phyloP scores from a whole-genome alignment of 2,888 invertebrate species.

The Colostygia pectinataria region DNA sequence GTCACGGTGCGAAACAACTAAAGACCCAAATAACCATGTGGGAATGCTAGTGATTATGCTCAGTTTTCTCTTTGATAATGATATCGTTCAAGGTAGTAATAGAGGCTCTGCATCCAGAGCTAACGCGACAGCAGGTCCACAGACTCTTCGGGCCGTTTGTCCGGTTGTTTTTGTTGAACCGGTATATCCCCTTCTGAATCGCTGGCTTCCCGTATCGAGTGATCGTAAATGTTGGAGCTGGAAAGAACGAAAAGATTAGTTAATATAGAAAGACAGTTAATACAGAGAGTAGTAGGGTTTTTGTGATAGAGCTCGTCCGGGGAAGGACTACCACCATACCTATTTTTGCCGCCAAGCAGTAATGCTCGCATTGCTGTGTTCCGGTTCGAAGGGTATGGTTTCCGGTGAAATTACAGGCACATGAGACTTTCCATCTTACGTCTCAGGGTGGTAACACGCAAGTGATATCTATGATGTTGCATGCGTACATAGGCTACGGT shows the following conservation, averaged over 20 bases:
- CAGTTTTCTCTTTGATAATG: slow-evolving; percentile 36
- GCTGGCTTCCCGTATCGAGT: slow-evolving; percentile 38
- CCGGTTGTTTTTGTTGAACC: slow-evolving; percentile 50
- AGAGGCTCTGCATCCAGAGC: slow-evolving; percentile 50
- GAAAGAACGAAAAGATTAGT: no score
- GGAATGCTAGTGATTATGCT: slow-evolving; percentile 42
- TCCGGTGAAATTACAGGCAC: no score
- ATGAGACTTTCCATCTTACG: no score
- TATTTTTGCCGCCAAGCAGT: no score
- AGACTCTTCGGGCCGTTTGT: slow-evolving; percentile 51
- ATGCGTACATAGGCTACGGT: no score
- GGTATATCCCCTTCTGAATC: slow-evolving; percentile 39
- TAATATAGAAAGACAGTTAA: not conserved
- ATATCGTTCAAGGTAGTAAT: slow-evolving; percentile 41
- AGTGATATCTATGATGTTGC: no score
- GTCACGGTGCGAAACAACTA: no score
- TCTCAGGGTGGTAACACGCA: no score
- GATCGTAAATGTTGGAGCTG: slow-evolving; percentile 49
- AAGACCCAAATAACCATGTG: not conserved
- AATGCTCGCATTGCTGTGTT: no score
- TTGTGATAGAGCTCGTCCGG: no score
- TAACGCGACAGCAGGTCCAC: slow-evolving; percentile 58
- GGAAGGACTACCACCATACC: no score
- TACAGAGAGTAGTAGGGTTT: not conserved
- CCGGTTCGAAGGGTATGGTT: no score